These are phyloP conservation scores for Paramuricea clavata DNA, from an alignment of 92 coral and sea anemone genomes.

Conservation along the genomic window DNA sequence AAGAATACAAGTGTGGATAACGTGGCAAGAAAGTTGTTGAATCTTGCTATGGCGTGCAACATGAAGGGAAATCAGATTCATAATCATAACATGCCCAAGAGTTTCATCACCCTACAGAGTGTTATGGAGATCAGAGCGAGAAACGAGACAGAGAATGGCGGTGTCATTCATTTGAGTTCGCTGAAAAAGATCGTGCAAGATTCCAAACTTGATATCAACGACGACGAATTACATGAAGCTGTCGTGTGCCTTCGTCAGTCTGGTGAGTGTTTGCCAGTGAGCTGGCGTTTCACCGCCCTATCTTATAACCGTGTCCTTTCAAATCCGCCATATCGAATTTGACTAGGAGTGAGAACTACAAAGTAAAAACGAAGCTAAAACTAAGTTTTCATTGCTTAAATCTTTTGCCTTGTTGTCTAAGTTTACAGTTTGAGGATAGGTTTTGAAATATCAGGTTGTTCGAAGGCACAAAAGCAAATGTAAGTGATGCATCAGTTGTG, in stretches of 20 bases:
- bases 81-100: slow-evolving; percentile 83
- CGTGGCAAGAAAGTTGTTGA: slow-evolving; percentile 75
- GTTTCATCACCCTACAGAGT: slow-evolving; percentile 77
- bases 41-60: slow-evolving; percentile 81
- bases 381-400: no score
- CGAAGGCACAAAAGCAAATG: no score
- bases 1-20: slow-evolving; percentile 78
- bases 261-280: no score
- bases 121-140: slow-evolving; percentile 51
- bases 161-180: slow-evolving; percentile 20
- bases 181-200: slow-evolving; percentile 75
- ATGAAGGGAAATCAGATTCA: slow-evolving; percentile 81
- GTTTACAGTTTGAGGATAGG: no score
- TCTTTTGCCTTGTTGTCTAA: no score
- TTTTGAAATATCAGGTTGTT: no score
- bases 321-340: no score
- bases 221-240: slow-evolving; percentile 85
- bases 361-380: no score
- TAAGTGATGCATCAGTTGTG: no score
- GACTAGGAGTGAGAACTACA: no score
- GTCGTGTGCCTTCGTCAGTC: slow-evolving; percentile 89
- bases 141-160: not conserved
- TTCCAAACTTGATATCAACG: slow-evolving; percentile 70
- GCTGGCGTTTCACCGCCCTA: no score
- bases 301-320: no score